Percentiles rank a stretch among this genome's conserved stretches.
Conservation (phyloP, 2,113 vertebrate genomes). For the Columbina picui region DNA sequence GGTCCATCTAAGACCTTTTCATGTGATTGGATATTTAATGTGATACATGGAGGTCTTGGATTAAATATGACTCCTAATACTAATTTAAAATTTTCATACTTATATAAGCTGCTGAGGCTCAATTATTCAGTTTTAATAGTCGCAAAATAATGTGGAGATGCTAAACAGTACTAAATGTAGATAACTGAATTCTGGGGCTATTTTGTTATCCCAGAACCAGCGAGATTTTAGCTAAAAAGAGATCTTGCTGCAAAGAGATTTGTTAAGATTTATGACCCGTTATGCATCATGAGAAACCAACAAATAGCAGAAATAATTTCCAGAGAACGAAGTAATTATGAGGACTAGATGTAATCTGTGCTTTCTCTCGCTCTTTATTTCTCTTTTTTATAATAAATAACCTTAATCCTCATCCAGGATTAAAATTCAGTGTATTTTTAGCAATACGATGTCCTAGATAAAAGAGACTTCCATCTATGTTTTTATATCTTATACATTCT, state of each 20-base stretch:
- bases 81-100: not conserved
- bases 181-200: not conserved
- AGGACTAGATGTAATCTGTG: slow-evolving; percentile 81
- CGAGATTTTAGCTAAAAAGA: not conserved
- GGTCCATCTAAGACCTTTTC: not conserved
- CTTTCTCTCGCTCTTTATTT: slow-evolving; percentile 41
- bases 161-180: not conserved
- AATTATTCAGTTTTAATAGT: not conserved
- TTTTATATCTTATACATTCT: slow-evolving; percentile 22
- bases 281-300: not conserved
- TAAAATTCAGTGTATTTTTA: slow-evolving; percentile 84
- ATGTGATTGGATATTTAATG: not conserved
- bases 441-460: slow-evolving; percentile 78
- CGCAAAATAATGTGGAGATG: not conserved
- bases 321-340: slow-evolving; percentile 73
- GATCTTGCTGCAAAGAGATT: not conserved
- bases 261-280: not conserved
- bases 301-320: slow-evolving; percentile 2
- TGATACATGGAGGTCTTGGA: not conserved
- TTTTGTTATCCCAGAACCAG: not conserved
- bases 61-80: not conserved
- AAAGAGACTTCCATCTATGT: slow-evolving; percentile 32
- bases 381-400: slow-evolving; percentile 76
- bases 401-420: slow-evolving; percentile 87
- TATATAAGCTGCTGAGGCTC: not conserved